Percentiles rank a stretch among this genome's conserved stretches.
Conservation (phyloP, 2,113 vertebrate genomes). For the Uria lomvia region DNA sequence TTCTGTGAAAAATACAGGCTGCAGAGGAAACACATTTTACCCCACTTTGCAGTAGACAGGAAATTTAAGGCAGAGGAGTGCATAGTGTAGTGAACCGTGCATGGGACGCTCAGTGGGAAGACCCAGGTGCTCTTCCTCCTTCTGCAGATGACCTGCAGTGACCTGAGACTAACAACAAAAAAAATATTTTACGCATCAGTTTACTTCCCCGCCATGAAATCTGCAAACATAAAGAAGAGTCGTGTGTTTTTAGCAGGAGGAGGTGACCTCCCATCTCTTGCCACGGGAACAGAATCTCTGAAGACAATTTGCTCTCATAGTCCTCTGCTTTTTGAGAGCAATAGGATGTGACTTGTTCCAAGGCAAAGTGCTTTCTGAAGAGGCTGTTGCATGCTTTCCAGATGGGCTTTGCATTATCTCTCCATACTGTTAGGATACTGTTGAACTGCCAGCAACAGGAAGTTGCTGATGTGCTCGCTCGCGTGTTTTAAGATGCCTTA, state of each 20-base stretch:
- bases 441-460: slow-evolving; percentile 33
- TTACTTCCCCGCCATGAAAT: not conserved
- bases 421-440: not conserved
- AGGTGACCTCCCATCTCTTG: not conserved
- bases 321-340: not conserved
- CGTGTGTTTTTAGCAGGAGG: not conserved
- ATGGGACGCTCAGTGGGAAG: not conserved
- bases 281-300: not conserved
- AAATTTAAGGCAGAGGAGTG: not conserved
- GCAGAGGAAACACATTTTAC: not conserved
- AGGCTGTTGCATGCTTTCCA: slow-evolving; percentile 3
- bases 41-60: not conserved
- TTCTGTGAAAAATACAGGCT: not conserved
- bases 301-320: not conserved
- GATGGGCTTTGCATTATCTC: slow-evolving; percentile 26
- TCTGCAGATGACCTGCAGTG: not conserved
- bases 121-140: not conserved
- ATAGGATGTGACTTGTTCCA: not conserved
- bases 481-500: not conserved
- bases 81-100: rapidly evolving
- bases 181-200: not conserved
- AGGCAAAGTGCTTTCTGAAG: slow-evolving; percentile 29
- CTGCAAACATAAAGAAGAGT: not conserved
- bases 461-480: not conserved
- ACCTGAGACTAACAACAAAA: not conserved